These are phyloP conservation scores for Lepidurus apus DNA, from an alignment of 1,140 invertebrate genomes.

Conservation along the genomic window DNA sequence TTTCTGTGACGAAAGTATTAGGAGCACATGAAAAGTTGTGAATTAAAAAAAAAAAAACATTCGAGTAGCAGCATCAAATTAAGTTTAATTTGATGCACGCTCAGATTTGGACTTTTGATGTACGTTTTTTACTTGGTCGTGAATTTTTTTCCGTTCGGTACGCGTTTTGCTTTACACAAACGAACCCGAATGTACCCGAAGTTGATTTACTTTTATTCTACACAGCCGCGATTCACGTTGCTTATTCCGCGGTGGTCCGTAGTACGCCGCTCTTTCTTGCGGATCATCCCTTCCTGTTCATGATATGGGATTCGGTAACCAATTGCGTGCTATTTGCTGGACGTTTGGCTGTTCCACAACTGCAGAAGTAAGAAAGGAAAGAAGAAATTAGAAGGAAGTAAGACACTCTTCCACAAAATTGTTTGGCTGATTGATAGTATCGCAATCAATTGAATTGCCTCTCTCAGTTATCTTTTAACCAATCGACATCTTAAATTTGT, in stretches of 20 bases:
- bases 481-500: neutral
- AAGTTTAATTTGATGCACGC: too few relatives aligned
- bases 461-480: neutral
- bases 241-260: too few relatives aligned
- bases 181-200: too few relatives aligned
- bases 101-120: neutral
- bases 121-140: neutral
- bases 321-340: constrained; percentile 62
- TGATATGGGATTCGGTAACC: constrained; percentile 56
- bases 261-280: constrained; percentile 51
- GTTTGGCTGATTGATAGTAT: neutral
- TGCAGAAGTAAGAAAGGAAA: too few relatives aligned
- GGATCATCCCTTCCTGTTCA: constrained; percentile 66
- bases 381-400: neutral
- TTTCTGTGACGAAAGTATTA: neutral
- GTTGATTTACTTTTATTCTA: too few relatives aligned
- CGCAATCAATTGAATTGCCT: neutral
- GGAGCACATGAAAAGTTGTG: too few relatives aligned
- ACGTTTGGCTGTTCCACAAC: constrained; percentile 50
- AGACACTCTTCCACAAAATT: neutral
- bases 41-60: too few relatives aligned
- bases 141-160: too few relatives aligned
- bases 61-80: neutral
- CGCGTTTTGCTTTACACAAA: neutral
- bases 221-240: too few relatives aligned